Base-by-base conservation (phyloP, 1,140 invertebrate species). In the Vollenhovia emeryi region DNA sequence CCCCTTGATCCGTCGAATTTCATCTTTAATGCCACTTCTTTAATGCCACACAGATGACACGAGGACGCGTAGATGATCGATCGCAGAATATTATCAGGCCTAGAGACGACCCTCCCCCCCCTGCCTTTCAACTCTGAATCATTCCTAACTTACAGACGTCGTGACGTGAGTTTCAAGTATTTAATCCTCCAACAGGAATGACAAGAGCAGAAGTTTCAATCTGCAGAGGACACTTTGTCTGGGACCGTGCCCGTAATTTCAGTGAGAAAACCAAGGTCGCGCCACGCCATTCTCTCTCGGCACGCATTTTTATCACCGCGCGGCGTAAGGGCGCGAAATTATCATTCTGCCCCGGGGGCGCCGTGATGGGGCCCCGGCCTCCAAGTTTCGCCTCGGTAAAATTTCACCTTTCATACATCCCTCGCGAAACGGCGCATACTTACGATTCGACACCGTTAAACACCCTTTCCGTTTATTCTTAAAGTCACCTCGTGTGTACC, bases 391-490 rank as follows among this genome's bases (percentile, higher is more conserved):
- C 43, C 60, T 50, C 59, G 30, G 15, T 50, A 24, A 66, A 68
- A 68, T 52, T 68, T 68, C 76, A 79, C 13, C 40, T 62, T 62
- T 52, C 40, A 24, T 57, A 30, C 27, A 48, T 64, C 43, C 52
- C 52, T 59, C 43, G 30, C n/a, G 45, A n/a, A 66, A 9, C 45
- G 11, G 9, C 24, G 24, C 18, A 50, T 62, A 18, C 50, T 83
- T 83, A 87, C 36, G 85, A 87, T 75, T 43, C 52, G 30, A 69
- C 76, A 62, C 62, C 69, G 85, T 83, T 87, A 76, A 8, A 55
- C 15, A n/a, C 52, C 36, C 30, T 24, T 55, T 24, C n/a, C 7
- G 45, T 57, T 50, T 84, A 87, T 87, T 84, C 84, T 76, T 66
- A 62, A 15, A 50, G 78, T 21, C 18, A 27, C 5, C 6, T 36